A percentile compares a stretch with the other conserved stretches of the same genome.
These are phyloP conservation scores for Heliconius hewitsoni DNA, from an alignment of 1,140 invertebrate genomes.

Conservation along the genomic window DNA sequence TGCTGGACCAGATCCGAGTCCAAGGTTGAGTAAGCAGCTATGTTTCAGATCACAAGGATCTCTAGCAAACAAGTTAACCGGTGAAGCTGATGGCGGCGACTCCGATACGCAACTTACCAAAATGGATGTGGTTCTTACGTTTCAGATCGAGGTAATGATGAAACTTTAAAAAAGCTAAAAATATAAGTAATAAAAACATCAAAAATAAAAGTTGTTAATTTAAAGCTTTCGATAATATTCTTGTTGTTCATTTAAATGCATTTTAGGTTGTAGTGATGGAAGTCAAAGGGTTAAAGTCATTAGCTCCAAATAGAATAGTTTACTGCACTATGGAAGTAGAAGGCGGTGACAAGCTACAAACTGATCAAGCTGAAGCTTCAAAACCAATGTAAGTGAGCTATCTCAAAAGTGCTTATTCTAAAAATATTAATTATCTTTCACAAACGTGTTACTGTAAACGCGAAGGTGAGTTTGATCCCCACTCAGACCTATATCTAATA, in stretches of 20 bases:
- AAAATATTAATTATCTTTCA: too few species aligned
- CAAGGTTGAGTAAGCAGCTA: constrained; percentile 82
- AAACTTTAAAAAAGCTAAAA: not conserved
- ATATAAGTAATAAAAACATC: not conserved
- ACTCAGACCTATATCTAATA: too few species aligned
- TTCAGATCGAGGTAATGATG: constrained; percentile 94
- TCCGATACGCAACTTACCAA: constrained; percentile 95
- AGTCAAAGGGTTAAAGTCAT: constrained; percentile 97
- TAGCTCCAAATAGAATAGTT: constrained; percentile 98
- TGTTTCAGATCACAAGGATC: constrained; percentile 93
- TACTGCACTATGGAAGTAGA: constrained; percentile 99
- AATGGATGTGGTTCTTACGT: constrained; percentile 97
- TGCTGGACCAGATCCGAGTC: constrained; percentile 78
- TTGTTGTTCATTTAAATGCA: constrained; percentile 10
- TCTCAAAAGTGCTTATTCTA: not conserved
- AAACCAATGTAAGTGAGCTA: constrained; percentile 93
- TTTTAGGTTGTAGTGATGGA: constrained; percentile 98
- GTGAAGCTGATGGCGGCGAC: constrained; percentile 94
- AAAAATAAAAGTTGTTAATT: not conserved
- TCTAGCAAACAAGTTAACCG: constrained; percentile 89
- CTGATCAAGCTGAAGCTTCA: constrained; percentile 99
- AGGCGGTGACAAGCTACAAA: constrained; percentile 98
- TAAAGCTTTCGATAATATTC: not conserved
- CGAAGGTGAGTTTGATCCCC: too few species aligned
- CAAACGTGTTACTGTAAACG: too few species aligned